Conservation (phyloP, 2,888 invertebrate genomes). For the Apodemia duryi region DNA sequence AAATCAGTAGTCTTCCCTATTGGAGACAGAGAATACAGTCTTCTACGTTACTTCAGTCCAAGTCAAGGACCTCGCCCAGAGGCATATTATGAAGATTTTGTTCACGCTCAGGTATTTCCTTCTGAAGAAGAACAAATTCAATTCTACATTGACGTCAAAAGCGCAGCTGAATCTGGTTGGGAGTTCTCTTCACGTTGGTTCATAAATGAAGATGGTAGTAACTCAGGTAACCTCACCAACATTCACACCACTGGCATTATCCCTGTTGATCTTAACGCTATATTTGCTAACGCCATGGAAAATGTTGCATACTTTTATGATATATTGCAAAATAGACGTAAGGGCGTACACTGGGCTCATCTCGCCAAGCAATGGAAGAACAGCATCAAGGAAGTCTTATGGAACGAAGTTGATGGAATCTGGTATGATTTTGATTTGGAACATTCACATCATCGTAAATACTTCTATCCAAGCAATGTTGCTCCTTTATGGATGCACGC, state of each 20-base stretch:
- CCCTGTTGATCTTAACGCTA: constrained; percentile 91
- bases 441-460: constrained; percentile 75
- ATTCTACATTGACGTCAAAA: constrained; percentile 84
- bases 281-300: constrained; percentile 84
- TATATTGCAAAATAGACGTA: constrained; percentile 64
- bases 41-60: constrained; percentile 80
- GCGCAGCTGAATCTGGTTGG: constrained; percentile 93
- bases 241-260: constrained; percentile 83
- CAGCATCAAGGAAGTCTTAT: constrained; percentile 84
- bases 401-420: constrained; percentile 85
- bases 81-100: constrained; percentile 84
- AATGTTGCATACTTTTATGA: constrained; percentile 81
- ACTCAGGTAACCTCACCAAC: constrained; percentile 79
- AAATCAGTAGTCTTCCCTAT: constrained; percentile 71
- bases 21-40: constrained; percentile 66
- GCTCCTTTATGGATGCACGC: constrained; percentile 86
- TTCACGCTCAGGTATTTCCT: constrained; percentile 65
- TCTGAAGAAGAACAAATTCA: constrained; percentile 64
- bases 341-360: constrained; percentile 70
- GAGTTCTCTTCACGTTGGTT: constrained; percentile 93
- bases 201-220: constrained; percentile 73
- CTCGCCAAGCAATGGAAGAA: constrained; percentile 76
- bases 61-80: constrained; percentile 85
- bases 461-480: constrained; percentile 86
- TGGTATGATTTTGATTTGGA: constrained; percentile 89